Percentiles rank a stretch among this genome's conserved stretches.
phyloP scores from a whole-genome alignment of 53 echinoderm and acorn worm species.

The Temnopleurus reevesii region DNA sequence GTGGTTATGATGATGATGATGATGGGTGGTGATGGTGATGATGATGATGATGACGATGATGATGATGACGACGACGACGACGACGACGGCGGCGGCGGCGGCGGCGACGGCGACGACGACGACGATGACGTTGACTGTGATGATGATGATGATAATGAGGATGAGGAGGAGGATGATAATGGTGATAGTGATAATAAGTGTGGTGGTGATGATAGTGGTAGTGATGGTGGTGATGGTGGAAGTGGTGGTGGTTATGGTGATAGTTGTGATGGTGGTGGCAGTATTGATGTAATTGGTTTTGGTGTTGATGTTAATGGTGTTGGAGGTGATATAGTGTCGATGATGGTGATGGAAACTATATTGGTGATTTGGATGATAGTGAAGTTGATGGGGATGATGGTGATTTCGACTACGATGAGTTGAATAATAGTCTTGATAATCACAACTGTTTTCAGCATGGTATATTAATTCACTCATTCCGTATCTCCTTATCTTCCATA shows the following conservation, averaged over 20 bases:
- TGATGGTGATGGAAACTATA: too few relatives aligned
- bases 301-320: background rate
- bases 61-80: background rate
- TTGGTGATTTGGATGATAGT: too few relatives aligned
- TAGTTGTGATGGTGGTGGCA: background rate
- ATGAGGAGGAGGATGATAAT: background rate
- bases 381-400: too few relatives aligned
- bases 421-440: too few relatives aligned
- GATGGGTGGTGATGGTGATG: background rate
- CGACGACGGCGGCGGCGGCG: background rate
- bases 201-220: background rate
- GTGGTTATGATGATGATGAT: background rate
- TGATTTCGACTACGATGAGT: too few relatives aligned
- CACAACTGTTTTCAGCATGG: background rate
- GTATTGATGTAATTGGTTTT: too few relatives aligned
- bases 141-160: background rate
- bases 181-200: background rate
- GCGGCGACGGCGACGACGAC: background rate
- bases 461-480: background rate
- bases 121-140: background rate
- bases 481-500: background rate
- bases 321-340: too few relatives aligned
- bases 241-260: background rate
- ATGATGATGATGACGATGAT: background rate
- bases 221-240: background rate